Evolutionary conservation across 2,797 vertebrate genomes (phyloP).

Genomic region (Spinus olivaceus): DNA sequence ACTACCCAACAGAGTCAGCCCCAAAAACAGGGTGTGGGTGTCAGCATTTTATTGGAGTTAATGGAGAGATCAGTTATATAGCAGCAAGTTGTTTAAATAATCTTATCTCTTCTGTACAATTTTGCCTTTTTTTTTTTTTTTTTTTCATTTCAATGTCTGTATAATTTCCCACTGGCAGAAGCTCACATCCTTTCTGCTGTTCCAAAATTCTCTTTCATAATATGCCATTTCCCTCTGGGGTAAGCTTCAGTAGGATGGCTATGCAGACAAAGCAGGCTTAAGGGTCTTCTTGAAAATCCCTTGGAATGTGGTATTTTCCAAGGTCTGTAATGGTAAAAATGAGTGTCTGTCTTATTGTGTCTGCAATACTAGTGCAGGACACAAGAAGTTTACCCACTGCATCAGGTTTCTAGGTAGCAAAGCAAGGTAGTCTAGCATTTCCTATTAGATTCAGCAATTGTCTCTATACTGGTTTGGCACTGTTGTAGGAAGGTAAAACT

Average conservation of each 20-base stretch:
- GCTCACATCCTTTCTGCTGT: not conserved
- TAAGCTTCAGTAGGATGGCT: not conserved
- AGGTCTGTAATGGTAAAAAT: not conserved
- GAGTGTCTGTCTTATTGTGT: not conserved
- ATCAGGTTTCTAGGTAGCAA: not conserved
- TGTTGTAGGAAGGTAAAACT: not conserved
- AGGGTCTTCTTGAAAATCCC: not conserved
- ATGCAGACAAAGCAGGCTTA: not conserved
- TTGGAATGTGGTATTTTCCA: not conserved
- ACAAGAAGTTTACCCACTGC: not conserved
- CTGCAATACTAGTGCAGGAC: not conserved
- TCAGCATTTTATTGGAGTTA: not conserved
- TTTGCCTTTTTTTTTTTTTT: not conserved
- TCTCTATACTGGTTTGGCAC: not conserved
- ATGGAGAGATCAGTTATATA: not conserved
- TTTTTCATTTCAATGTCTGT: not conserved
- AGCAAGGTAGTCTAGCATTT: not conserved
- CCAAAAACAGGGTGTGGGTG: rapidly evolving
- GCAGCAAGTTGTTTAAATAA: not conserved
- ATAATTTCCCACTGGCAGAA: not conserved
- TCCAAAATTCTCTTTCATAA: not conserved
- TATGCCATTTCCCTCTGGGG: rapidly evolving
- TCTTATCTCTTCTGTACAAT: not conserved
- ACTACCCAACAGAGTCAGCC: not conserved
- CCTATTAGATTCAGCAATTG: not conserved